Base-by-base conservation (phyloP, 2,797 vertebrate species). In the Melanotaenia parkinsoni region DNA sequence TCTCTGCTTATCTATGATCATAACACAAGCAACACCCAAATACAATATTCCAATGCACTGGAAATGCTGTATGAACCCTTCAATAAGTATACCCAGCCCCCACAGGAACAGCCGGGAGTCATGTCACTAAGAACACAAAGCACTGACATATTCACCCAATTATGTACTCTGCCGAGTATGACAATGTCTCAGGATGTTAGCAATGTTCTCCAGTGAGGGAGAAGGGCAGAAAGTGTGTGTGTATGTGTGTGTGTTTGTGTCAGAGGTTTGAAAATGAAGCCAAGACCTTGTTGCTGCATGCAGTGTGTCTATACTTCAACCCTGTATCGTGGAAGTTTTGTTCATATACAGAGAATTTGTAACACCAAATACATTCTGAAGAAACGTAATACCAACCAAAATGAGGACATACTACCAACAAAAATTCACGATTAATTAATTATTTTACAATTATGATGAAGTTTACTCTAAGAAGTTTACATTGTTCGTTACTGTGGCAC, bases 131-230 rank as follows among this genome's bases (percentile, higher is more conserved):
- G 83, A 91, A 91, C 88, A 94, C 89, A 92, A 90, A 93, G 87
- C 84, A 72, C 88, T 93, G 92, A 91, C 92, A 93, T 92, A 92
- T 91, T 91, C 87, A 87, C 87, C 90, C 88, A 92, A 92, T 94
- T 93, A 94, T 88, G 89, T 92, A 90, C 91, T 88, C 87, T 77
- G 85, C 80, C 53, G 85, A 86, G 86, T 88, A 91, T 83, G 92
- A 89, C 90, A 93, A 89, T 91, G 85, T 92, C 90, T 90, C 80
- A 85, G 84, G 83, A 92, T 92, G 91, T 93, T 86, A 92, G 84
- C 83, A 86, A 84, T 91, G 84, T 89, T 93, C 88, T 88, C 68
- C 72, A 82, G 85, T 79, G 88, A 71, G 71, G 76, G 56, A 67
- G 62, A 53, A 35, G 76, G 75, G 79, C 69, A 70, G 73, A 47